Evolutionary conservation across 2,113 vertebrate species (phyloP), one percentile per base, ranked within the genome.

Genomic region (Albula glossodonta): DNA sequence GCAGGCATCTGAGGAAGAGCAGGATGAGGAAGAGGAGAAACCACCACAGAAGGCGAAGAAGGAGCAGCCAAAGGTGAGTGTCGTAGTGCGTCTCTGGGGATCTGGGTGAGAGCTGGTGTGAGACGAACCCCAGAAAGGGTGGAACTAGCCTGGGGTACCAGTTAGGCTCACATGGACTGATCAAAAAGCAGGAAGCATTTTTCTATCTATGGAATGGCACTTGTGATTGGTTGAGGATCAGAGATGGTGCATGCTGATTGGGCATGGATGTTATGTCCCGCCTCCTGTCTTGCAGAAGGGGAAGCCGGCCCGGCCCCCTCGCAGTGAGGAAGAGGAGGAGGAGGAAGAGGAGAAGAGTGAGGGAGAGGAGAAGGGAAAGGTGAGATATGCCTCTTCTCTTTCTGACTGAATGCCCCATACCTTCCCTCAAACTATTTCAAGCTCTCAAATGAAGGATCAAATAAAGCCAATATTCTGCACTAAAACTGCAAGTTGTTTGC

Each of bases 351-450:
- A 91, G 1, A 90, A 92, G 1, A 94, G 91, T 5, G 94, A 95
- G 12, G 90, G 84, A 48, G 90, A 90, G 2, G 93, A 93, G 57
- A 94, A 57, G 11, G 94, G 94, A 91, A 95, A 90, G 94, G 95
- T 96, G 83, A 5, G 2, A 13, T n/a, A 5, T 15, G 60, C 17
- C 60, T 12, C 12, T 56, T n/a, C n/a, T n/a, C n/a, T n/a, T n/a
- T n/a, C n/a, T n/a, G n/a, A n/a, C n/a, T n/a, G n/a, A n/a, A n/a
- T n/a, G n/a, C n/a, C n/a, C n/a, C n/a, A n/a, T n/a, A n/a, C n/a
- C n/a, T 41, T 41, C 31, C 31, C 31, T 41, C 31, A 41, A 41
- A 41, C 31, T 41, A 41, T 41, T 41, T 41, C 31, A 41, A 41
- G 31, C 31, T 41, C 31, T 41, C 31, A 41, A 41, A 41, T 41